Conservation (phyloP, 2,113 vertebrate species). For the Alethe castanea region DNA sequence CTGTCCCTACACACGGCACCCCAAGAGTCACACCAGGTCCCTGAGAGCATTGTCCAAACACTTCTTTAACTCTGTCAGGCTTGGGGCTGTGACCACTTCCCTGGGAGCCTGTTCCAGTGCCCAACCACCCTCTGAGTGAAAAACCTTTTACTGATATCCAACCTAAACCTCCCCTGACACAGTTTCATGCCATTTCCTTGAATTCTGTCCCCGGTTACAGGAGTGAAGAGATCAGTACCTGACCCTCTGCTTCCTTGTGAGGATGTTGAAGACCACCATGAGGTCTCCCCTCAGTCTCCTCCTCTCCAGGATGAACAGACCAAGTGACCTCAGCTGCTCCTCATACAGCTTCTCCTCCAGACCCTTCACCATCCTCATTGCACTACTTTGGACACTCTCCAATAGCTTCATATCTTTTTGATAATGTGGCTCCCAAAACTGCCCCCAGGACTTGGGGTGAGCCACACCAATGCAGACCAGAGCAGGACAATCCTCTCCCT, state of each 20-base stretch:
- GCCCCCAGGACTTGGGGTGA: no score
- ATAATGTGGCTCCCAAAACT: no score
- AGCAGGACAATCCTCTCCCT: background rate
- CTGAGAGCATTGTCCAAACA: background rate
- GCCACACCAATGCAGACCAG: background rate
- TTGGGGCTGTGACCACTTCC: background rate
- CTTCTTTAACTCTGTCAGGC: background rate
- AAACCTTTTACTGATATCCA: background rate
- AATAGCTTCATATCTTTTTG: no score
- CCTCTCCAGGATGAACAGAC: no score
- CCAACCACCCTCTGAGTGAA: no score
- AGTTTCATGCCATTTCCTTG: background rate
- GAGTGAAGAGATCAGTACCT: background rate
- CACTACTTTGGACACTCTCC: no score
- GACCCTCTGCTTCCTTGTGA: fast-evolving
- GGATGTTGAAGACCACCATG: background rate
- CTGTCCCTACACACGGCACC: fast-evolving
- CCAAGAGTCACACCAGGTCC: background rate
- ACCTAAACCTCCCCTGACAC: background rate
- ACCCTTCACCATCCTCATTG: no score
- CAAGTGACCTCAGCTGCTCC: no score
- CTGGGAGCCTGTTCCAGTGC: background rate
- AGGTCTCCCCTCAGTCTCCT: no score
- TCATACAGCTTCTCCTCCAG: no score
- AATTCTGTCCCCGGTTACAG: background rate